These are phyloP conservation scores for Sebastes kiyomatsui DNA, from an alignment of 2,797 vertebrate species.

Conservation along the genomic window DNA sequence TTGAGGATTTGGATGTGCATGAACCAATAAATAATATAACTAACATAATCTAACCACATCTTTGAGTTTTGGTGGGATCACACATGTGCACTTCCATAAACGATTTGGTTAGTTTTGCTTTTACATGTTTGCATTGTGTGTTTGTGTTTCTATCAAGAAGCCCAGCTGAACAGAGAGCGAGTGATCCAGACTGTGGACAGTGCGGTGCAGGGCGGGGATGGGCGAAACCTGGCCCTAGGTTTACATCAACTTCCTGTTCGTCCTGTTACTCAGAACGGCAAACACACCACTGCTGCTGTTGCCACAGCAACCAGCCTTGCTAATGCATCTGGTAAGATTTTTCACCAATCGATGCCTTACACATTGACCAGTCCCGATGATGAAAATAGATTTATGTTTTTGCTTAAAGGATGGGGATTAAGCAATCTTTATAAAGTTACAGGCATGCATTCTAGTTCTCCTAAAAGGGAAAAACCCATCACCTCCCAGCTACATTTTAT, in stretches of 20 bases:
- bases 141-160: constrained; percentile 81
- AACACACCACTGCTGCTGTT: constrained; percentile 85
- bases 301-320: constrained; percentile 80
- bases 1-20: background rate
- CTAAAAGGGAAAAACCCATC: no score
- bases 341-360: background rate
- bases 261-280: constrained; percentile 93
- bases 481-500: no score
- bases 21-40: background rate
- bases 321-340: constrained; percentile 85
- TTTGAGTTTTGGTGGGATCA: background rate
- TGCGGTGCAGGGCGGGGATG: constrained; percentile 85
- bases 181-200: constrained; percentile 93
- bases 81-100: background rate
- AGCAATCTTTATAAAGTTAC: background rate
- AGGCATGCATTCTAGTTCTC: background rate
- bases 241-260: constrained; percentile 93
- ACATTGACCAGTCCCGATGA: background rate
- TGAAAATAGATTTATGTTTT: background rate
- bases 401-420: background rate
- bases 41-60: background rate
- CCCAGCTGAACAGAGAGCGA: constrained; percentile 86
- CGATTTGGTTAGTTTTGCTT: background rate
- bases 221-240: constrained; percentile 85
- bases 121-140: background rate